Base-by-base conservation (phyloP, 2,888 invertebrate species). In the Chirona hameri region DNA sequence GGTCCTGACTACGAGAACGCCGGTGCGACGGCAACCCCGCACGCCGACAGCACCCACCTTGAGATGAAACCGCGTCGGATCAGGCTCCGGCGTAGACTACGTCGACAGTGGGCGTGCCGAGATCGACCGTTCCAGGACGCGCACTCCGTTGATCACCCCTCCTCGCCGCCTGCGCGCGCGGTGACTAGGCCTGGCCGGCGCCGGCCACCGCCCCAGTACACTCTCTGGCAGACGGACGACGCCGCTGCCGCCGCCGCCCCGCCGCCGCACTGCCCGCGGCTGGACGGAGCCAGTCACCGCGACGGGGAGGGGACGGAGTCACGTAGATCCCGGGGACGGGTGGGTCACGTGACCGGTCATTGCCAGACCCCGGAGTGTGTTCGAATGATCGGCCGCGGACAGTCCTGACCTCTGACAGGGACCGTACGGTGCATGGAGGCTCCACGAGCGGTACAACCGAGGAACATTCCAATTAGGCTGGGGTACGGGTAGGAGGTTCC, bases 131-230 rank as follows among this genome's bases (percentile, higher is more conserved):
- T 72, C 14, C 72, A 31, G 29, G 52, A 52, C 31, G 27, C 65
- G 65, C 1, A 24, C 24, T 24, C 7, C 9, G 60, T 1, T 3
- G 7, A 21, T 3, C 60, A 60, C 21, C 65, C 65, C 65, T 27
- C 65, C n/a, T n/a, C 27, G n/a, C 4, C 72, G 72, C 31, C 31
- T 31, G 72, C 72, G 72, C 69, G 57, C 60, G 72, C 18, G 14
- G 5, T 18, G 31, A 72, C 72, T 72, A 18, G 31, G 31, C 31
- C 21, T 18, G 72, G 31, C 31, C 10, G n/a, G 27, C 9, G 29
- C 31, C 18, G 72, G 72, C 72, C 72, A 72, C 72, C 72, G 72
- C 72, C 72, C 72, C 72, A 1, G 72, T 72, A 72, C 72, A 31
- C 29, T 72, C 72, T 72, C 72, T 31, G 31, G 31, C 72, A 72